phyloP scores from a whole-genome alignment of 92 coral and sea anemone genomes.

The Diadumene lineata region DNA sequence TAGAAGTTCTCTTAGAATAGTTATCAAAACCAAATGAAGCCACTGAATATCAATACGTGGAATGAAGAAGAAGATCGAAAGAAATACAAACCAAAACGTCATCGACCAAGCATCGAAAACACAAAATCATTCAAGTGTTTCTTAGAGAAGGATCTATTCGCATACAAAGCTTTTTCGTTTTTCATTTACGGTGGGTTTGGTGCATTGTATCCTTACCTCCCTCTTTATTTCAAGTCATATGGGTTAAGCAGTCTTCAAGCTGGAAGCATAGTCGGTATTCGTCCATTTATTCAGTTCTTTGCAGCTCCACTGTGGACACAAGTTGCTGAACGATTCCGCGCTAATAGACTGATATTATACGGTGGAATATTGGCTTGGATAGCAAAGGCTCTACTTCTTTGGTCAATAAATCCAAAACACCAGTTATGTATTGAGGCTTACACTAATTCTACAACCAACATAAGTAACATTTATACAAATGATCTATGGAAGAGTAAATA shows the following conservation, averaged over 20 bases:
- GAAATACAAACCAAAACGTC: background rate
- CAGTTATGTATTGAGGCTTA: slow-evolving; percentile 80
- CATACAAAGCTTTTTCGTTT: slow-evolving; percentile 84
- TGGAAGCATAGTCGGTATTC: slow-evolving; percentile 78
- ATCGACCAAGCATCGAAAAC: background rate
- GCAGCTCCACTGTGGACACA: slow-evolving; percentile 90
- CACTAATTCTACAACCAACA: slow-evolving; percentile 56
- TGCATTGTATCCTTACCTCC: slow-evolving; percentile 71
- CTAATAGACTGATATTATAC: slow-evolving; percentile 63
- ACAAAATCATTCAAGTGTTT: slow-evolving; percentile 31
- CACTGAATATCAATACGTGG: background rate
- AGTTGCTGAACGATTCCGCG: slow-evolving; percentile 74
- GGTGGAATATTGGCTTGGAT: slow-evolving; percentile 85
- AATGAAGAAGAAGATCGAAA: background rate
- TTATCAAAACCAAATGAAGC: background rate
- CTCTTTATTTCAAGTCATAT: slow-evolving; percentile 85
- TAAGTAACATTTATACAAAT: slow-evolving; percentile 40
- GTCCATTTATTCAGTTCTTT: slow-evolving; percentile 80
- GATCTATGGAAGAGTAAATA: slow-evolving; percentile 52
- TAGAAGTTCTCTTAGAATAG: background rate
- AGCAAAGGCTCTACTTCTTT: slow-evolving; percentile 63
- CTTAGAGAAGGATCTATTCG: slow-evolving; percentile 46
- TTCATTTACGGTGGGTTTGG: slow-evolving; percentile 86
- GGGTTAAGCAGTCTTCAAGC: slow-evolving; percentile 69
- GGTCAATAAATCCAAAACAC: slow-evolving; percentile 69